Base-by-base conservation (phyloP, 92 coral and sea anemone genomes). In the Phymanthus crucifer region DNA sequence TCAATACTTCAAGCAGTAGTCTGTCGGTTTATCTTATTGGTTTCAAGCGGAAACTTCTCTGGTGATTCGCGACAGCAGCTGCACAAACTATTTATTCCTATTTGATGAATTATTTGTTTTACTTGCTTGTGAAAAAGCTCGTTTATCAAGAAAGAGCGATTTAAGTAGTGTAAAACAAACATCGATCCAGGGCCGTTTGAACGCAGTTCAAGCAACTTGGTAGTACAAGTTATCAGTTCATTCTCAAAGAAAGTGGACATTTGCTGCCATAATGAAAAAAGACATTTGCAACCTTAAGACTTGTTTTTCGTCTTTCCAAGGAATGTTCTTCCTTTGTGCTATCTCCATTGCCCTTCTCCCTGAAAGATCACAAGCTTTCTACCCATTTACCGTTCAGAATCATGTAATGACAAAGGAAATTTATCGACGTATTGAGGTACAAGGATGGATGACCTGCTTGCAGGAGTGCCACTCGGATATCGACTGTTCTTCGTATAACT, bases 401-500 rank as follows among this genome's bases (percentile, higher is more conserved):
- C 81, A 40, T 27, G 23, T 77, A 12, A 38, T 77, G 27, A 37
- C 68, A 34, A 77, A 64, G 24, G 32, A 65, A 77, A 56, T 77
- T 32, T 77, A 36, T 77, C 45, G 37, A 8, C 31, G 14, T 18
- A 32, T 77, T 12, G 26, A 77, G 26, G 38, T 64, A 2, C 19
- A 61, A 26, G 81, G 65, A 72, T 77, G 81, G 81, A 21, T 77
- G 81, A 37, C 31, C 16, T 77, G 81, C 65, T 36, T 77, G 21
- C 29, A 61, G 10, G 71, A 40, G 32, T 77, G 81, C 68, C 34
- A 77, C 21, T 61, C 21, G 17, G 81, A 77, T 43, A 29, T 3
- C 81, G 34, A 77, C 12, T 77, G 81, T 77, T 58, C 81, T 16
- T 77, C 81, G 71, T 77, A 77, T 65, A 77, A 77, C 81, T 77